phyloP scores from a whole-genome alignment of 2,113 vertebrate species.

The Gopherus flavomarginatus region DNA sequence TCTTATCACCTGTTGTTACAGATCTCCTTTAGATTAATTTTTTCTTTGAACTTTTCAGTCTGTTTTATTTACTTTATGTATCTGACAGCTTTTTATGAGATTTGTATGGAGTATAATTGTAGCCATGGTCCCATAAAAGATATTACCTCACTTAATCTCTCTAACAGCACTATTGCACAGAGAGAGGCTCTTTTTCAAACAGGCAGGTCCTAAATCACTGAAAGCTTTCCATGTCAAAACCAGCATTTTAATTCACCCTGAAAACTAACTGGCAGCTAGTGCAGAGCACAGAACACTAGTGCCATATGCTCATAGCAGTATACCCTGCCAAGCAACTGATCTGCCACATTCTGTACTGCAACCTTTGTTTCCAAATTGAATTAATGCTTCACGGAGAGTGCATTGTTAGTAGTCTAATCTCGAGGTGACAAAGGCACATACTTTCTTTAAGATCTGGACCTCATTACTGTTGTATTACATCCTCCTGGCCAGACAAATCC shows the following conservation, averaged over 20 bases:
- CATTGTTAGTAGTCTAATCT: background rate
- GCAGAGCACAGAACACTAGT: background rate
- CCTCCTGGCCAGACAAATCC: background rate
- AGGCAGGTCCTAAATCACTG: slow-evolving; percentile 40
- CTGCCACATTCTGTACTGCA: background rate
- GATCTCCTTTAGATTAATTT: background rate
- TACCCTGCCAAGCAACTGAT: background rate
- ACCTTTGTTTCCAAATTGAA: background rate
- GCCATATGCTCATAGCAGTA: background rate
- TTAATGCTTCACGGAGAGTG: rapidly evolving
- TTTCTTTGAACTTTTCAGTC: background rate
- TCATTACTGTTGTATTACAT: too few species aligned
- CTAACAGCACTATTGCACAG: background rate
- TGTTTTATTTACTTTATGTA: background rate
- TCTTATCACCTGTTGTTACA: background rate
- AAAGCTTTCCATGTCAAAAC: slow-evolving; percentile 8
- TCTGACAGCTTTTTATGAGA: background rate
- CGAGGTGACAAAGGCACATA: rapidly evolving
- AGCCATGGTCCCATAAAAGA: background rate
- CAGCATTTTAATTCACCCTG: background rate
- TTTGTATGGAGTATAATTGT: slow-evolving; percentile 15
- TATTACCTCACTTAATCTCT: background rate
- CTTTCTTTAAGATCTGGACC: too few species aligned
- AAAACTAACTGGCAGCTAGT: background rate
- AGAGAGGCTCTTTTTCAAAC: slow-evolving; percentile 13